Base-by-base conservation (phyloP, 2,888 invertebrate species). In the Xestoiulus laeticollis region DNA sequence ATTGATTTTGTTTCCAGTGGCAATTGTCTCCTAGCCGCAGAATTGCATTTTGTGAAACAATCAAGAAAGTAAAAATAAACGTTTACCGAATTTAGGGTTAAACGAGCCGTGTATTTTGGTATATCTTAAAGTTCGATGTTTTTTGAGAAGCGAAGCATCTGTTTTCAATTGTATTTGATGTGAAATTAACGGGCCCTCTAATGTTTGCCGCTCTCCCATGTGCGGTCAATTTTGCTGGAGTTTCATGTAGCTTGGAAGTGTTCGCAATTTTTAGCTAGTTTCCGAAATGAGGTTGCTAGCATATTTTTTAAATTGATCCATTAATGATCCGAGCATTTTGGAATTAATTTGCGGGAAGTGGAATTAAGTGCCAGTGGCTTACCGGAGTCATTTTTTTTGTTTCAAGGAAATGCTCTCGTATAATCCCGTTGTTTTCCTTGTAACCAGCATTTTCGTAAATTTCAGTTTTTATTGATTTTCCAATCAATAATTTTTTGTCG, bases 41-140 rank as follows among this genome's bases (percentile, higher is more conserved):
- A 68, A 68, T 68, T 68, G 68, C 68, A 68, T 68, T 68, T 26
- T 68, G 68, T 26, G 68, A 68, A 68, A 68, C 68, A 68, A 68
- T 68, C 68, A 68, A 68, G 68, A 68, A 68, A 68, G 68, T 68
- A 68, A 68, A 68, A 68, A 68, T 68, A 68, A 68, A 68, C 68
- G 68, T 68, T 68, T 68, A 68, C 68, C 68, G 68, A 68, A 68
- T 68, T 68, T 68, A 68, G 68, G 68, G 68, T 68, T 68, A 68
- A 68, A 68, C 68, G 68, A 68, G 68, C 68, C 68, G 68, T 68
- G 68, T 68, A 68, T 68, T 68, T 68, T 68, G n/a, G 48, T 68
- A 68, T 68, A 26, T 68, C 68, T 68, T 68, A 68, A 68, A 68
- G 68, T 26, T 68, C 26, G 68, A 68, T 26, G 26, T 14, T 68